Evolutionary conservation across 2,113 vertebrate genomes (phyloP).

Genomic region (Chlamydotis undulata): DNA sequence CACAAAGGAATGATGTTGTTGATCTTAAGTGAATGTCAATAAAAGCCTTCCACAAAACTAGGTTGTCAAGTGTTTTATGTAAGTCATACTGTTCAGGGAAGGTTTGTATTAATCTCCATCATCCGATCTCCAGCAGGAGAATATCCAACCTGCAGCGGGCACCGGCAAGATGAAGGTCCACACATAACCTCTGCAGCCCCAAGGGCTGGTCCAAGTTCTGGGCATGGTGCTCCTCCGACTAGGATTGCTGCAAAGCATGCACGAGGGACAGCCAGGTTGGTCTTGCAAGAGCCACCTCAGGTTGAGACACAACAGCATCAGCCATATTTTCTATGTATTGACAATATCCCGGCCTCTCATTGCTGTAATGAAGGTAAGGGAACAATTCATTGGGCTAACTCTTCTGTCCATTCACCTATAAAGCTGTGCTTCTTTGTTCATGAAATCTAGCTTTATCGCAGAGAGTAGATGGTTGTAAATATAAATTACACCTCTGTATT

Average conservation of each 20-base stretch:
- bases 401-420: not conserved
- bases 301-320: not conserved
- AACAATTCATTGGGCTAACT: not conserved
- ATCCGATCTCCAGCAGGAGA: not conserved
- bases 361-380: not conserved
- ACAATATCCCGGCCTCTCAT: not conserved
- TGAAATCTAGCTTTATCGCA: not conserved
- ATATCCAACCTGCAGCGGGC: not conserved
- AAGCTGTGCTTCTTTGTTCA: not conserved
- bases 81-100: accelerated
- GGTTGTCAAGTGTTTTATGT: not conserved
- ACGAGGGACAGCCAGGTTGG: accelerated
- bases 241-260: not conserved
- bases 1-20: not conserved
- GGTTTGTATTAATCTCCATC: not conserved
- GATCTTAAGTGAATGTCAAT: not conserved
- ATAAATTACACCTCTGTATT: not conserved
- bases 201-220: not conserved
- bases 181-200: not conserved
- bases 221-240: accelerated
- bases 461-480: not conserved
- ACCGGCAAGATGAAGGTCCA: not conserved
- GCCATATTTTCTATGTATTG: not conserved
- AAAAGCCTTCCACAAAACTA: not conserved
- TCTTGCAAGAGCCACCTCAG: not conserved